Base-by-base conservation (phyloP, 2,797 vertebrate species). In the Spheniscus humboldti region DNA sequence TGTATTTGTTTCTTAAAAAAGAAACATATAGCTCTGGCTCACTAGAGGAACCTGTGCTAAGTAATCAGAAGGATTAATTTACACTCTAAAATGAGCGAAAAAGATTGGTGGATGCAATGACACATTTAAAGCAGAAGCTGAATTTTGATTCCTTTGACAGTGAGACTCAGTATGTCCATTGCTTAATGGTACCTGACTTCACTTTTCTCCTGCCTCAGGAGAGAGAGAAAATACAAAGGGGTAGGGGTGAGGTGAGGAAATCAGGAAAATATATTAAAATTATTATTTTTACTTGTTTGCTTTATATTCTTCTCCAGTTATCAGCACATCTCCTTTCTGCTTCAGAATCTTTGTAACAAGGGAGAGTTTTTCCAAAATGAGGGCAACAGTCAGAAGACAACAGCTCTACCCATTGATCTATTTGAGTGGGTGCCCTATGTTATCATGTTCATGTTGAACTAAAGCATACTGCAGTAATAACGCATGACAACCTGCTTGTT, bases 161-260 rank as follows among this genome's bases (percentile, higher is more conserved):
- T 22, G 25, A 47, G 22, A 30, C 3, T 74, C 28, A 24, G 11
- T 30, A 35, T 14, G 19, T n/a, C 20, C 12, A n/a, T 35, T 59
- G 11, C 10, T 67, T 71, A 78, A 28, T 4, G 45, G 13, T 45
- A 66, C 3, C 7, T 18, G 14, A 16, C 6, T 69, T 24, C 33
- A 47, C 17, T 56, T 74, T 39, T 19, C 31, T 31, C 9, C 15
- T 71, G 12, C 7, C 5, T 50, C 2, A 8, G 71, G 6, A 87
- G 22, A 33, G 27, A 55, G 5, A 41, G 11, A 56, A 10, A 77
- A 35, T 52, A 43, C 3, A 33, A 33, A 13, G 11, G 8, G 4
- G 4, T 4, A 3, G 5, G 18, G 1, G 3, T 5, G 10, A 2
- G 6, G 2, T 17, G 11, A 81, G 31, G 9, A 74, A 67, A 80